Percentiles rank a stretch among this genome's conserved stretches.
Conservation (phyloP, 2,113 vertebrate genomes). For the Cryptomyrus ogoouensis region DNA sequence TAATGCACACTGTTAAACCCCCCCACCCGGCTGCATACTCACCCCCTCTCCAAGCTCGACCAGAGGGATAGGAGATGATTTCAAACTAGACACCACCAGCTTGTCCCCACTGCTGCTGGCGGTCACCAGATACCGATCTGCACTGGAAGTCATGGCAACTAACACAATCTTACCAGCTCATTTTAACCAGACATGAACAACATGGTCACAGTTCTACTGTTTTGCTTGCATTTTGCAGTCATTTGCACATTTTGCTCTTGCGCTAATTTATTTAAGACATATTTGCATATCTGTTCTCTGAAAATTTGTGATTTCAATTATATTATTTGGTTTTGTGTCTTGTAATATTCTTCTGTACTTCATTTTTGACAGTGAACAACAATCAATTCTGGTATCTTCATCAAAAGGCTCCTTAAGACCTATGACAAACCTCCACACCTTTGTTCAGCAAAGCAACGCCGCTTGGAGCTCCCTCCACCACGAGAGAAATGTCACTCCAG, state of each 20-base stretch:
- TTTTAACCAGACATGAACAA: not conserved
- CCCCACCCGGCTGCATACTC: conserved; percentile 49
- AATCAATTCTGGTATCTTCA: not conserved
- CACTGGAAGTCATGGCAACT: conserved; percentile 61
- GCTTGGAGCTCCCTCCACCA: not conserved
- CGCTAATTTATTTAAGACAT: not conserved
- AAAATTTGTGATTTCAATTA: not conserved
- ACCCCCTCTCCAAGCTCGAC: conserved; percentile 89
- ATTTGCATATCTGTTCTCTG: not conserved
- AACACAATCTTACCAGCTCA: conserved; percentile 14
- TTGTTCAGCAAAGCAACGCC: not conserved
- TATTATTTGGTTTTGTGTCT: not conserved
- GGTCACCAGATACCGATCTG: conserved; percentile 86
- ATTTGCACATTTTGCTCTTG: not conserved
- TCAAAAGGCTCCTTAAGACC: not conserved
- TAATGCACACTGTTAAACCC: not conserved
- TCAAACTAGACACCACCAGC: conserved; percentile 85
- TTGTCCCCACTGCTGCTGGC: conserved; percentile 88
- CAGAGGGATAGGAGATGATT: conserved; percentile 72
- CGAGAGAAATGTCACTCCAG: not conserved
- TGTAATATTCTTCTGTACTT: not conserved
- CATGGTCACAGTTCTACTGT: not conserved
- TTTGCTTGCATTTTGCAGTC: not conserved
- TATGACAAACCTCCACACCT: not conserved
- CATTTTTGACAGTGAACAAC: not conserved